phyloP scores from a whole-genome alignment of 1,140 invertebrate species.

The Listronotus oregonensis region DNA sequence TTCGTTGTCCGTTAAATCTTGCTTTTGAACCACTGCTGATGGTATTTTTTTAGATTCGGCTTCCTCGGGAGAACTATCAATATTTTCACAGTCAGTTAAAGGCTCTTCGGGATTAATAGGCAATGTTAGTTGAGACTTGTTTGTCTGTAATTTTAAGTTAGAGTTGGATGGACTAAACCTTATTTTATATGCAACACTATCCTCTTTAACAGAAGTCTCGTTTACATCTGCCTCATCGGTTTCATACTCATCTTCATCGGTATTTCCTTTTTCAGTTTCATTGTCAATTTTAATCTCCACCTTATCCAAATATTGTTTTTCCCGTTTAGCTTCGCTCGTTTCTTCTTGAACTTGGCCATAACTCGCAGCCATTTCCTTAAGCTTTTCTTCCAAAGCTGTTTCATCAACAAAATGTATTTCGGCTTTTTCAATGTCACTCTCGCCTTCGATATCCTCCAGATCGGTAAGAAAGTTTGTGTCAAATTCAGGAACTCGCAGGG shows the following conservation, averaged over 20 bases:
- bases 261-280: conserved; percentile 15
- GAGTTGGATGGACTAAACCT: conserved; percentile 25
- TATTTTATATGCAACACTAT: conserved; percentile 12
- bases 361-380: conserved; percentile 33
- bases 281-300: background rate
- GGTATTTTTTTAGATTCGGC: conserved; percentile 10
- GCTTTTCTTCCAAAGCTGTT: conserved; percentile 27
- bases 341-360: conserved; percentile 32
- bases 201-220: conserved; percentile 20
- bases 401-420: conserved; percentile 20
- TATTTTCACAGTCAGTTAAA: conserved; percentile 51
- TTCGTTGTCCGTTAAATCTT: conserved; percentile 39
- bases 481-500: conserved; percentile 37
- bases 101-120: conserved; percentile 31
- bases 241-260: conserved; percentile 28
- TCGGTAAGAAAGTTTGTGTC: conserved; percentile 40
- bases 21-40: conserved; percentile 19
- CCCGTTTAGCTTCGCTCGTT: background rate
- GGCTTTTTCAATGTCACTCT: conserved; percentile 7
- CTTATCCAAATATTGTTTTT: background rate
- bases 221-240: background rate
- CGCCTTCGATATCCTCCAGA: conserved; percentile 41
- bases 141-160: background rate
- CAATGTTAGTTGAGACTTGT: background rate
- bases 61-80: conserved; percentile 41